Evolutionary conservation across 2,888 invertebrate species (phyloP).

Genomic region (Drosophila nr. perissopoda): DNA sequence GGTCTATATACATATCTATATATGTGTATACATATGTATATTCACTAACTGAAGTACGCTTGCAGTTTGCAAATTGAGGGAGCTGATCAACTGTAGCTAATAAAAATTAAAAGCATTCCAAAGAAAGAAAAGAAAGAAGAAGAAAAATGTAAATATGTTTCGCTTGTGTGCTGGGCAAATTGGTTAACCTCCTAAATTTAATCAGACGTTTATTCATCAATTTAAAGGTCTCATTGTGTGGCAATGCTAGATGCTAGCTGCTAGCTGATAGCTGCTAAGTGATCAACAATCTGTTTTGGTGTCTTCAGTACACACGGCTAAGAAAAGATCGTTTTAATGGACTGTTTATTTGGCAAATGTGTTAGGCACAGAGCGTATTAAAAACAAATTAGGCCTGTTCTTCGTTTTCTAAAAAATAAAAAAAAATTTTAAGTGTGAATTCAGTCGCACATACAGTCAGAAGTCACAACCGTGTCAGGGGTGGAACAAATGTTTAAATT

Average conservation of each 20-base stretch:
- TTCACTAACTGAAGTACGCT: not conserved
- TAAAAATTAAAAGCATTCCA: not conserved
- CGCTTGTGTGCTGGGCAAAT: slow-evolving; percentile 14
- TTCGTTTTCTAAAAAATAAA: slow-evolving; percentile 7
- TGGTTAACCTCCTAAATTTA: slow-evolving; percentile 43
- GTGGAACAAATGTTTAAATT: slow-evolving; percentile 41
- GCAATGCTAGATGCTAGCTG: slow-evolving; percentile 56
- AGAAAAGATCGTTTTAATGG: slow-evolving; percentile 49
- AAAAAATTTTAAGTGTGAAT: slow-evolving; percentile 42
- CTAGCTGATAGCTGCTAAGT: slow-evolving; percentile 73
- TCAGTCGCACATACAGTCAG: slow-evolving; percentile 23
- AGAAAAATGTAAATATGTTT: slow-evolving; percentile 27
- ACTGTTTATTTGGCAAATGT: slow-evolving; percentile 52
- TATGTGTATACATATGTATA: not conserved
- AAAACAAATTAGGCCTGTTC: slow-evolving; percentile 24
- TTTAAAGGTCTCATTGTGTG: slow-evolving; percentile 67
- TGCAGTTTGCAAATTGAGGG: not conserved
- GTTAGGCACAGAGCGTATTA: slow-evolving; percentile 48
- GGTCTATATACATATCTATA: slow-evolving; percentile 13
- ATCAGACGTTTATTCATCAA: slow-evolving; percentile 72
- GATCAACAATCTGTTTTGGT: slow-evolving; percentile 54
- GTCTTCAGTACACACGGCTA: slow-evolving; percentile 18
- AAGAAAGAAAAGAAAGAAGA: not conserved
- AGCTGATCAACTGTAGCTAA: not conserved
- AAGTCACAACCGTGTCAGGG: slow-evolving; percentile 27